Evolutionary conservation across 2,888 invertebrate species (phyloP), one percentile per base, ranked within the genome.

Genomic region (Matsumyia berberina): DNA sequence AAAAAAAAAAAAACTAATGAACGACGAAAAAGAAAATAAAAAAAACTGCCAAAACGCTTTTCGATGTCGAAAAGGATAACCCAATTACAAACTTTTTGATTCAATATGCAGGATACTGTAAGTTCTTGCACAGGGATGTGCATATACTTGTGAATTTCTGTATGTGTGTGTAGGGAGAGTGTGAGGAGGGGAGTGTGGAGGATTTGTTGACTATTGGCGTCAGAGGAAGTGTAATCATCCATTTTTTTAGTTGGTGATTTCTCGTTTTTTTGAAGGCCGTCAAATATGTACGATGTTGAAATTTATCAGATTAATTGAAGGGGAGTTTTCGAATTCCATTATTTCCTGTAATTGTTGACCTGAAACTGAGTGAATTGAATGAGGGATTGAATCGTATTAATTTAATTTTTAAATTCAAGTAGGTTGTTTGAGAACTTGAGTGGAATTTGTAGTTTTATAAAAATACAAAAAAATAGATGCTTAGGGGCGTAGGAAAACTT

Each of bases 41-140:
- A 49, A 44, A 73, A 66, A 29, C 24, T 67, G 66, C 70, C 74
- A 80, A 86, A 86, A 77, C 66, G 86, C 76, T 86, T 86, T 86
- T 81, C 86, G 80, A 86, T 86, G 81, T 86, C 86, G 81, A 81
- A 86, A 80, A 73, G 86, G 81, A 86, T 86, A 86, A 86, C 86
- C 86, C 81, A 86, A 86, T 86, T 86, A 81, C 81, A 77, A 86
- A 86, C 76, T 86, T 86, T 85, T 80, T 80, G 85, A 85, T 85
- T 85, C 85, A 85, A 80, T 85, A 80, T 85, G 85, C 69, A 80
- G 69, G 74, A 74, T 85, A 85, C 74, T 70, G 85, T 80, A 60
- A 85, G 85, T 76, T 76, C 74, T 60, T 67, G 67, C 73, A 70
- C 49, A 85, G 67, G 24, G 73, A 73, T 69, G 73, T 79, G 66